Evolutionary conservation across 2,797 vertebrate genomes (phyloP).

Genomic region (Oreochromis mossambicus): DNA sequence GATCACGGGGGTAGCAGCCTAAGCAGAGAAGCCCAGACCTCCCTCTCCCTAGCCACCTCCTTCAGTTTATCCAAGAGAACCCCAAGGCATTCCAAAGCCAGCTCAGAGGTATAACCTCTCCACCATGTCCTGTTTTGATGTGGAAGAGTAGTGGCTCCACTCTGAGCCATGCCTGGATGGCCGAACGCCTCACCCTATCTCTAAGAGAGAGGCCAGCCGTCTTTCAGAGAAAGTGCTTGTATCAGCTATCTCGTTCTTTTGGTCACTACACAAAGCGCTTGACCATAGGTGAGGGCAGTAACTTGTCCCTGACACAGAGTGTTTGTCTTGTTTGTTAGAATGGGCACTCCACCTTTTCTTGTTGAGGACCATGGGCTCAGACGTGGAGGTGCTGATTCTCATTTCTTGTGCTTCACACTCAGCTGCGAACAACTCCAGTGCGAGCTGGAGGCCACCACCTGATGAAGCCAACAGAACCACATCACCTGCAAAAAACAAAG

Average conservation of each 20-base stretch:
- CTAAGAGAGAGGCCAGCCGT: neutral
- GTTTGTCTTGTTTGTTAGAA: no score
- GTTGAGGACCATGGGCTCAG: no score
- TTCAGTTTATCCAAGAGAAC: neutral
- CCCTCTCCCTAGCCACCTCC: neutral
- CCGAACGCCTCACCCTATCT: fast-evolving
- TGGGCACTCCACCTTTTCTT: neutral
- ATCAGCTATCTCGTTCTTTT: neutral
- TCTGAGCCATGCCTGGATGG: neutral
- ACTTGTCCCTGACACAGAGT: neutral
- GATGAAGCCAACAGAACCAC: no score
- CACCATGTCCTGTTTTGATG: neutral
- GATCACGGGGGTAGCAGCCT: no score
- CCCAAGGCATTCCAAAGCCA: neutral
- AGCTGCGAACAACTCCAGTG: no score
- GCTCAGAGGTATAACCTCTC: neutral
- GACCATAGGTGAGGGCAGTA: neutral
- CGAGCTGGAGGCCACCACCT: no score
- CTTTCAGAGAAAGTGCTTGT: neutral
- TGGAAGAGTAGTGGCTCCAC: neutral
- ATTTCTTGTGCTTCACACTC: no score
- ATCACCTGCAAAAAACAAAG: no score
- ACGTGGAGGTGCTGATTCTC: no score
- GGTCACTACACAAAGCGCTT: neutral
- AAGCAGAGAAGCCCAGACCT: neutral